These are phyloP conservation scores for Callospermophilus lateralis DNA, from an alignment of 2,113 vertebrate genomes.

Conservation along the genomic window DNA sequence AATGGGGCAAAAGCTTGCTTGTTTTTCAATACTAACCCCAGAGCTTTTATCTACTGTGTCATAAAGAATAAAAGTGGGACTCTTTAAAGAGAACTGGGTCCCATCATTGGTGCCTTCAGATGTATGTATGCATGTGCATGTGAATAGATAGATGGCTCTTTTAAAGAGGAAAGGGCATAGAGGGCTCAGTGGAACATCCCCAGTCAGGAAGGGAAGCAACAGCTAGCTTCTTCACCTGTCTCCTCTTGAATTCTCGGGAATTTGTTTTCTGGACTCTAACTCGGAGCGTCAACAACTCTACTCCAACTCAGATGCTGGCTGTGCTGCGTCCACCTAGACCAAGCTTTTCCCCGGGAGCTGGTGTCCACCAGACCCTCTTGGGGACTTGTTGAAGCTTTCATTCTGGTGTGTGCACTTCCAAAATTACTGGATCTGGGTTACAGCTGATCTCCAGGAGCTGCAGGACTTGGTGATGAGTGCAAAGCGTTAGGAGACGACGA, in stretches of 20 bases:
- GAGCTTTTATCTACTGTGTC: background rate
- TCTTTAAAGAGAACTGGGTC: background rate
- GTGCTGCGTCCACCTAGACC: background rate
- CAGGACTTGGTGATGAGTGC: background rate
- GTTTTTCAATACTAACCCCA: background rate
- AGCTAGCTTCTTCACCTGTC: background rate
- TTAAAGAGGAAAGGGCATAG: background rate
- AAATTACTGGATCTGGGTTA: background rate
- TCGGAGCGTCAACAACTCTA: background rate
- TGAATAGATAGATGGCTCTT: background rate
- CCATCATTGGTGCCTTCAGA: background rate
- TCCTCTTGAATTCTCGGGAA: background rate
- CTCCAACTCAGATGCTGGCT: background rate
- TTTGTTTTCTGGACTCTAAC: background rate
- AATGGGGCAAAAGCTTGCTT: background rate
- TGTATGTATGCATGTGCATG: background rate
- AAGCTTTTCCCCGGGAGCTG: background rate
- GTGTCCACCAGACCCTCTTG: fast-evolving
- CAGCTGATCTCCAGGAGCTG: background rate
- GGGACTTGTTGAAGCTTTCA: background rate
- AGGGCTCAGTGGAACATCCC: no score
- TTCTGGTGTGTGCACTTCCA: background rate
- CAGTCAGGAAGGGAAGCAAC: background rate
- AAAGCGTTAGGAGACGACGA: background rate
- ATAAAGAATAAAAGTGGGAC: background rate